Evolutionary conservation across 2,888 invertebrate species (phyloP), one percentile per base, ranked within the genome.

Genomic region (Eumerus sabulonum): DNA sequence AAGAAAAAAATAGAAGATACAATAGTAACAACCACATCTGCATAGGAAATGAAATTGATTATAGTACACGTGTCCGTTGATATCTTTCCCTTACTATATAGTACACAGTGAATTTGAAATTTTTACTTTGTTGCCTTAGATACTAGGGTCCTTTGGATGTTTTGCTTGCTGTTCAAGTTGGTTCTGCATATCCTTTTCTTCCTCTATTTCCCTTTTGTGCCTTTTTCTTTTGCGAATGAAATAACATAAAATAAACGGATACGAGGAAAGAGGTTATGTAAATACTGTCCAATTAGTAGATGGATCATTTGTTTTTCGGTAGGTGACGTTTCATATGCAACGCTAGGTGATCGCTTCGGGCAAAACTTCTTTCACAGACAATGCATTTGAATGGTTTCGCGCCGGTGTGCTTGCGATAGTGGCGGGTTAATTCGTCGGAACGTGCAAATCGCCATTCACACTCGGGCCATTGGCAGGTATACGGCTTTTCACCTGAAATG

Each of bases 381-480:
- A 95, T 94, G 88, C 98, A 98, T 89, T 98, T 97, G 92, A 98
- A 98, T 35, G 98, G 98, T 89, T 98, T 98, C 73, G 97, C 97
- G 36, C 98, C 98, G 0, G 98, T 98, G 90, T 98, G 98, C 90
- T 98, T 98, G 86, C 98, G 93, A 90, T 97, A 98, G 89, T 98
- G 98, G 84, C 98, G 94, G 73, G 98, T 98, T 87, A 98, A 90
- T 90, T 98, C 98, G 90, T 98, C 98, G 50, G 97, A 97, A 76
- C 98, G 92, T 68, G 98, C 98, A 89, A 98, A 98, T 86, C 98
- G 92, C 98, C 98, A 98, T 87, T 97, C 97, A 90, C 98, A 98
- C 87, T 98, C 98, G 53, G 97, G 96, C 98, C 98, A 98, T 88
- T 96, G 96, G 90, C 98, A 98, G 87, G 96, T 96, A 90, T 98